A percentile compares a stretch with the other conserved stretches of the same genome.
Evolutionary conservation across 2,113 vertebrate genomes (phyloP).

Genomic region (Scartelaos histophorus): DNA sequence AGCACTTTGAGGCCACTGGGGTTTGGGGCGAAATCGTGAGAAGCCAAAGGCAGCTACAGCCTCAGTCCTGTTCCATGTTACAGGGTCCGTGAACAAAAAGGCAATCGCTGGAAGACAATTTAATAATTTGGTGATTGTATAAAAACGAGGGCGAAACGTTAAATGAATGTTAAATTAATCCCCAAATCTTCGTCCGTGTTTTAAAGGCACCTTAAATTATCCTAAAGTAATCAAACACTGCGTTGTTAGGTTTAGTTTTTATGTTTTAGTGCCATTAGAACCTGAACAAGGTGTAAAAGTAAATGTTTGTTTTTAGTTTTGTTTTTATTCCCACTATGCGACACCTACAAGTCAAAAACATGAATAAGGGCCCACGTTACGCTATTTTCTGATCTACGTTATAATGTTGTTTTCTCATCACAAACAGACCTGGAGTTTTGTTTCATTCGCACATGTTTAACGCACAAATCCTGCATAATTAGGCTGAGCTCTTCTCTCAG

Average conservation of each 20-base stretch:
- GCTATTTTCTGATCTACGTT: too few relatives aligned
- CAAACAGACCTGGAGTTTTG: too few relatives aligned
- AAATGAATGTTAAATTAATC: constrained; percentile 31
- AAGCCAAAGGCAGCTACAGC: constrained; percentile 70
- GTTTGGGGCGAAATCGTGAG: constrained; percentile 71
- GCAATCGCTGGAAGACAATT: constrained; percentile 74
- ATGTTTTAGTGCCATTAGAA: constrained; percentile 61
- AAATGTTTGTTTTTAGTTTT: constrained; percentile 16
- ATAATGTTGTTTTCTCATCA: too few relatives aligned
- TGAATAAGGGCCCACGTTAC: too few relatives aligned
- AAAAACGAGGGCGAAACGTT: constrained; percentile 19
- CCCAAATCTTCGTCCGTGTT: constrained; percentile 44
- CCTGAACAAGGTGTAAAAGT: constrained; percentile 32
- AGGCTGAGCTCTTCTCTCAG: too few relatives aligned
- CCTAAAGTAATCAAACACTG: constrained; percentile 27
- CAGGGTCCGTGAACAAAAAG: constrained; percentile 55
- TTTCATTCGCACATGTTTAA: too few relatives aligned
- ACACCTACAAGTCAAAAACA: background rate
- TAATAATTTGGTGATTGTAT: constrained; percentile 57
- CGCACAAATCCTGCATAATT: too few relatives aligned
- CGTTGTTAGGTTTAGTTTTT: constrained; percentile 22
- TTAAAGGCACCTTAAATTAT: constrained; percentile 47
- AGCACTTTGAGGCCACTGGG: constrained; percentile 80
- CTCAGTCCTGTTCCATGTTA: constrained; percentile 53
- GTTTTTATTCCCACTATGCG: constrained; percentile 11